Percentiles rank a stretch among this genome's conserved stretches.
Evolutionary conservation across 1,140 invertebrate genomes (phyloP).

Genomic region (Trinorchestia longiramus): DNA sequence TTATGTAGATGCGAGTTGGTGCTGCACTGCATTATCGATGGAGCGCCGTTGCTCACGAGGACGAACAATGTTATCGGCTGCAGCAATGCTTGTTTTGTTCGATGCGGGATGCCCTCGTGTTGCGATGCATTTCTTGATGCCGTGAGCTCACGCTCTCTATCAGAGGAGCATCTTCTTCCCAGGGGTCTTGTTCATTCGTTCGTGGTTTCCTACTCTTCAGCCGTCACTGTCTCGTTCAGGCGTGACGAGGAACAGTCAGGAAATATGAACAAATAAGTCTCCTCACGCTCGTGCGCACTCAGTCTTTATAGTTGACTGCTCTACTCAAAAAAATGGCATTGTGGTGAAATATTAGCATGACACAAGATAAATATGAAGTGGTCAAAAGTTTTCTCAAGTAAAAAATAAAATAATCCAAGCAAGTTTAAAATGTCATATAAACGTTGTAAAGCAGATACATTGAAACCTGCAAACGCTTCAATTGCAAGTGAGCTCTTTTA

Average conservation of each 20-base stretch:
- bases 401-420: not conserved
- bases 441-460: not conserved
- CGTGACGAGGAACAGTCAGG: not conserved
- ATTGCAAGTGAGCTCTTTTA: not conserved
- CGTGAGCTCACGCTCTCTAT: not conserved
- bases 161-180: conserved; percentile 13
- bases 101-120: not conserved
- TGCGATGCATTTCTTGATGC: conserved; percentile 22
- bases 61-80: conserved; percentile 33
- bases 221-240: not conserved
- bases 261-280: not conserved
- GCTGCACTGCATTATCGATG: not conserved
- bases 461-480: not conserved
- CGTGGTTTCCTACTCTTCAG: not conserved
- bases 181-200: not conserved
- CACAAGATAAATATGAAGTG: too few species aligned
- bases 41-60: not conserved
- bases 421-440: too few species aligned
- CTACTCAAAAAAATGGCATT: not conserved
- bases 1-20: not conserved
- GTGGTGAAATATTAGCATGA: not conserved
- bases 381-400: not conserved
- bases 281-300: not conserved
- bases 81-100: not conserved
- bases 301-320: not conserved